phyloP scores from a whole-genome alignment of 2,797 vertebrate genomes.

The Leptoclinus maculatus region DNA sequence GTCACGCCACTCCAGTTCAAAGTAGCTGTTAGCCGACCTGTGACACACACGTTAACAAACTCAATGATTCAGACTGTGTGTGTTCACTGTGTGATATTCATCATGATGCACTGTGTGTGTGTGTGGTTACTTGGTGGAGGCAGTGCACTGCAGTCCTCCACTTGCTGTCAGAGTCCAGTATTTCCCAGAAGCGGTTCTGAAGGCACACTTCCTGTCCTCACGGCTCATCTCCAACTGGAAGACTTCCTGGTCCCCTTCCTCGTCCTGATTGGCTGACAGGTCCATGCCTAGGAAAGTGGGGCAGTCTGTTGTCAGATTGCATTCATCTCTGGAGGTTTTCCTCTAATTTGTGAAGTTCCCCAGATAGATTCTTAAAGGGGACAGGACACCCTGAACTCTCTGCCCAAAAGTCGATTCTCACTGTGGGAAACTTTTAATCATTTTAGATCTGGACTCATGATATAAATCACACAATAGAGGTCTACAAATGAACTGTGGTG shows the following conservation, averaged over 20 bases:
- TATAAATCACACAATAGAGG: neutral
- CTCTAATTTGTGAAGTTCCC: constrained; percentile 22
- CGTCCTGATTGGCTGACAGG: constrained; percentile 96
- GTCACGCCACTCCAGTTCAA: constrained; percentile 93
- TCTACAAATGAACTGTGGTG: neutral
- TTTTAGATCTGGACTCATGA: neutral
- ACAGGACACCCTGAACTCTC: constrained; percentile 7
- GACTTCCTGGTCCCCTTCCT: constrained; percentile 96
- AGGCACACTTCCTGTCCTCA: constrained; percentile 93
- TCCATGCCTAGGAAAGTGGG: constrained; percentile 88
- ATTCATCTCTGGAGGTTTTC: constrained; percentile 20
- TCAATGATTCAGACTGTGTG: neutral
- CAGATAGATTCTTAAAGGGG: constrained; percentile 20
- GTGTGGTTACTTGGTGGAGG: constrained; percentile 89
- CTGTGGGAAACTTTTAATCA: neutral
- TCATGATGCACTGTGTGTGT: constrained; percentile 7
- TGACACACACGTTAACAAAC: constrained; percentile 15
- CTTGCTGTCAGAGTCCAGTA: constrained; percentile 94
- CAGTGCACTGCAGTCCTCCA: constrained; percentile 93
- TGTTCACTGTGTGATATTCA: neutral
- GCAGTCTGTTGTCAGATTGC: constrained; percentile 43
- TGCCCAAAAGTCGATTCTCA: neutral
- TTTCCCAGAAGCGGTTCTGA: constrained; percentile 93
- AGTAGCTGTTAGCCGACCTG: constrained; percentile 92
- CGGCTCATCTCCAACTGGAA: constrained; percentile 97